phyloP scores from a whole-genome alignment of 2,797 vertebrate species.

The Anableps anableps region DNA sequence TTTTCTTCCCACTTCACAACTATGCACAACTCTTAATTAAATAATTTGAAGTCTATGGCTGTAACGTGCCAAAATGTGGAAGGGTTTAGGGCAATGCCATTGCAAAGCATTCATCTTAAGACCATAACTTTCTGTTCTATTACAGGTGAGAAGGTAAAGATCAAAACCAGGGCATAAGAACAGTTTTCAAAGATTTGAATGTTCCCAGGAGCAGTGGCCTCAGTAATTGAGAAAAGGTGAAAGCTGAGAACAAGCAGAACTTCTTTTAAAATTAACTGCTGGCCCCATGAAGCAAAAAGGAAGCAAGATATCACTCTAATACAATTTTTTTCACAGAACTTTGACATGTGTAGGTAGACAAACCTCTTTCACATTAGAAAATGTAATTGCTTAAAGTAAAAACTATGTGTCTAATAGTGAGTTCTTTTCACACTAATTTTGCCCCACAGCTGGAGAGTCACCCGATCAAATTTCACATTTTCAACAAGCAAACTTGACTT shows the following conservation, averaged over 20 bases:
- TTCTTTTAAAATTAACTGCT: not conserved
- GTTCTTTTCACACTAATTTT: not conserved
- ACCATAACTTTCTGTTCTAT: not conserved
- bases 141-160: not conserved
- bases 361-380: not conserved
- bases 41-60: not conserved
- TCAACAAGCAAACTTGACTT: not conserved
- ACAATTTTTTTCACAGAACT: not conserved
- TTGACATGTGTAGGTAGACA: not conserved
- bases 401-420: not conserved
- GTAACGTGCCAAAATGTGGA: not conserved
- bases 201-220: not conserved
- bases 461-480: not conserved
- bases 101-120: not conserved
- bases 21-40: not conserved
- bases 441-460: not conserved
- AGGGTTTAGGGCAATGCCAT: not conserved
- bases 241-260: slow-evolving; percentile 1
- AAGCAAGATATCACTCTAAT: not conserved
- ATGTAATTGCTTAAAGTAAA: not conserved
- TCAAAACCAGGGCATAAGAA: not conserved
- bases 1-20: not conserved
- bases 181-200: not conserved
- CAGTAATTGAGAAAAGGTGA: not conserved
- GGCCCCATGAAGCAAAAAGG: not conserved